Base-by-base conservation (phyloP, 2,113 vertebrate species). In the Caranx melampygus region DNA sequence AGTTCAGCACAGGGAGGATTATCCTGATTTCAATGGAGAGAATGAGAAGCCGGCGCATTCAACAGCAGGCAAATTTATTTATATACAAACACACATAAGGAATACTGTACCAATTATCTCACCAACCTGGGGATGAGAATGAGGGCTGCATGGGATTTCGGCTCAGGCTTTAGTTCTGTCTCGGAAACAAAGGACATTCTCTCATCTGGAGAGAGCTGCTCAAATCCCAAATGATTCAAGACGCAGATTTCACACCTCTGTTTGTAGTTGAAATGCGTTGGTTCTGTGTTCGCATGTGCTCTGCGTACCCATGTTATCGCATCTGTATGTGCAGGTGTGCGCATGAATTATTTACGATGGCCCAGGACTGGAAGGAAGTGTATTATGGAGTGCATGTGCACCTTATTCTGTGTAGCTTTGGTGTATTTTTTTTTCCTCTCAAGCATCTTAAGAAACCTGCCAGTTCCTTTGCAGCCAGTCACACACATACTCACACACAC, bases 71-170 rank as follows among this genome's bases (percentile, higher is more conserved):
- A 85, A 37, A 81, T 68, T 63, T 70, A 69, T 65, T 40, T 64
- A 68, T 35, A 81, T 18, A 62, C 42, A 82, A 51, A 84, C 34
- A 84, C 33, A 83, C 49, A 87, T 35, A 67, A 83, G 84, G 49
- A 88, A 90, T 65, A 89, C 81, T 79, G 86, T 84, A 88, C 26
- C 86, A 78, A 87, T 81, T 31, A 73, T 84, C 81, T 86, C 91
- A 93, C 92, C 88, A 91, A 93, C 91, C 91, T 93, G 90, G 60
- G 76, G 74, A 76, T 26, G 81, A 73, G 84, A 87, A 49, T 3
- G 76, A 62, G 80, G 81, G 58, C 71, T 72, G 88, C 84, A 35
- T 76, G 81, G 81, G 67, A 81, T 72, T 84, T 83, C 70, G 11
- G 84, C 85, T 81, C 82, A 44, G 77, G 71, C 37, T 81, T 44